These are phyloP conservation scores for Busseola fusca DNA, from an alignment of 2,888 invertebrate species.

Conservation along the genomic window DNA sequence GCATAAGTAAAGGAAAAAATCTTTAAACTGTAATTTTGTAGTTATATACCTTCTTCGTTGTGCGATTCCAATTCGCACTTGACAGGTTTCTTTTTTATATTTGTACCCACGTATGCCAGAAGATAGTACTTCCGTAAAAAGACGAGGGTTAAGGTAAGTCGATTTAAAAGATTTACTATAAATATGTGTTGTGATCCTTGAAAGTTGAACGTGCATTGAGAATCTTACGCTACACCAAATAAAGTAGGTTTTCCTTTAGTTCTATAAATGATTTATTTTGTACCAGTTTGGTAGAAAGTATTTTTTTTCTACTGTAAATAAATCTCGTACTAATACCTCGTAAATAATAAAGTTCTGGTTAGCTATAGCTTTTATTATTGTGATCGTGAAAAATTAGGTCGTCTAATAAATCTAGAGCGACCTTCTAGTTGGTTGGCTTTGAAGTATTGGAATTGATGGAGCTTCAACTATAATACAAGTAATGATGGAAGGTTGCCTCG, in stretches of 20 bases:
- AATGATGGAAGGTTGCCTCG: not conserved
- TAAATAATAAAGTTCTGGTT: constrained; percentile 8
- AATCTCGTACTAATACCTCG: not conserved
- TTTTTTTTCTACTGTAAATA: not conserved
- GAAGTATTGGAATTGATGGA: not conserved
- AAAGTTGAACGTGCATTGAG: constrained; percentile 4
- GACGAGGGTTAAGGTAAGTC: constrained; percentile 8
- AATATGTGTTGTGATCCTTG: constrained; percentile 7
- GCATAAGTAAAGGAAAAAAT: too few species aligned
- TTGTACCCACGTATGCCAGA: not conserved
- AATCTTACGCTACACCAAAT: constrained; percentile 12
- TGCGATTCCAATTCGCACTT: too few species aligned
- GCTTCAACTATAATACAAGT: not conserved
- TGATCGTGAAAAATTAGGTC: not conserved
- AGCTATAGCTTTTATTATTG: not conserved
- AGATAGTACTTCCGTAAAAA: constrained; percentile 3
- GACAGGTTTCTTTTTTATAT: not conserved
- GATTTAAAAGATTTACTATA: not conserved
- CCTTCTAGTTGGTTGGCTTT: not conserved
- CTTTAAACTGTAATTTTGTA: too few species aligned
- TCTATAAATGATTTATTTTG: constrained; percentile 11
- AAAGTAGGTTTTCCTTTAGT: constrained; percentile 6
- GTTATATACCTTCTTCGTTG: too few species aligned
- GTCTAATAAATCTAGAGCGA: not conserved
- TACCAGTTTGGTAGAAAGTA: not conserved